Base-by-base conservation (phyloP, 2,888 invertebrate species). In the Ptilodon capucinus region DNA sequence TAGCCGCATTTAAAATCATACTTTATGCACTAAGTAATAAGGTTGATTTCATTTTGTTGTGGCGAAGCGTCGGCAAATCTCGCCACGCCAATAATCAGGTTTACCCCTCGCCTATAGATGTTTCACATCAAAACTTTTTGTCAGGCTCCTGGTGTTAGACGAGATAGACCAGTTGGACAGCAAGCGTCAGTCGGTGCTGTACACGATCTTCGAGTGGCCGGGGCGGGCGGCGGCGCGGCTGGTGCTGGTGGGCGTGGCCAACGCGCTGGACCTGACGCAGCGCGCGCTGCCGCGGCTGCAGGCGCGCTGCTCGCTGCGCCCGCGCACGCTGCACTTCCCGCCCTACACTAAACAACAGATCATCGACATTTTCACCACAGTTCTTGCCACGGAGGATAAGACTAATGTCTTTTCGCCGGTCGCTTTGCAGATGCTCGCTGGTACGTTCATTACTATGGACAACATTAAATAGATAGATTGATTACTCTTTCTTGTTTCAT, bases 201-300 rank as follows among this genome's bases (percentile, higher is more conserved):
- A 99, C 83, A 95, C 96, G 1, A 94, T 99, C 64, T 99, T 99
- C 79, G 97, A 97, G 76, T 98, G 98, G 98, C 97, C 98, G 0
- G 92, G 96, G 0, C 78, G 93, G 44, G 76, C 86, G 0, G 84
- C 92, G 17, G 94, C 96, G 0, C 93, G 93, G 32, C 76, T 99
- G 0, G 92, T 98, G 38, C 89, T 99, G 7, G 92, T 99, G 23
- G 99, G 98, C 35, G 96, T 99, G 57, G 98, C 99, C 11, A 99
- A 99, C 84, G 96, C 99, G 2, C 91, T 99, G 46, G 99, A 99
- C 89, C 91, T 99, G 53, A 99, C 98, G 0, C 97, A 98, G 78
- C 92, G 99, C 9, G 92, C 96, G 36, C 87, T 99, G 51, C 97
- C 98, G 19, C 92, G 98, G 51, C 92, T 99, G 7, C 97, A 97